Evolutionary conservation across 2,797 vertebrate species (phyloP).

Genomic region (Peromyscus melanophrys): DNA sequence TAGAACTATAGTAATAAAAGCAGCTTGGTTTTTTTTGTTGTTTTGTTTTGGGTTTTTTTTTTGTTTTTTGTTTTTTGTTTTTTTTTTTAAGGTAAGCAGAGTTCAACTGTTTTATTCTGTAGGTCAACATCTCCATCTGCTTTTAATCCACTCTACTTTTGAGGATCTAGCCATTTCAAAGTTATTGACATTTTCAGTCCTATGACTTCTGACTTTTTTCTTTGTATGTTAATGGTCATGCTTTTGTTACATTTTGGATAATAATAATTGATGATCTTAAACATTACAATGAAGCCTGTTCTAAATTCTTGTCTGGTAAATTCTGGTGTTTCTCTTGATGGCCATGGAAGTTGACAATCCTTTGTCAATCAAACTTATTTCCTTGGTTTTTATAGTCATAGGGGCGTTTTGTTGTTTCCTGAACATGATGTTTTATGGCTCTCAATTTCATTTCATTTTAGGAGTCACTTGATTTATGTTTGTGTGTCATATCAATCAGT

Average conservation of each 20-base stretch:
- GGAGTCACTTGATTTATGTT: background rate
- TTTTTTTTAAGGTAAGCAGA: too few relatives aligned
- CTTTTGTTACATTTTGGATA: background rate
- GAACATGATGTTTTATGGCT: background rate
- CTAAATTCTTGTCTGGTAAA: background rate
- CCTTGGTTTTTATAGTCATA: background rate
- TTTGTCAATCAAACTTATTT: background rate
- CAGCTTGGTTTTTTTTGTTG: too few relatives aligned
- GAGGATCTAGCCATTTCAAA: background rate
- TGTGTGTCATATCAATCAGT: background rate
- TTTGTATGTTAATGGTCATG: background rate
- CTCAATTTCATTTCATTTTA: background rate
- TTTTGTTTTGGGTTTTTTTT: too few relatives aligned
- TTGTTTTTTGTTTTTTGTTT: too few relatives aligned
- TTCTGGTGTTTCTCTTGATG: background rate
- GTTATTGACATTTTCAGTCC: background rate
- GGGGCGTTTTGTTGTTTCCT: background rate
- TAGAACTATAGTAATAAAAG: too few relatives aligned
- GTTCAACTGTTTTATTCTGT: background rate
- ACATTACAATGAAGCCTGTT: background rate
- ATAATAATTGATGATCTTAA: background rate
- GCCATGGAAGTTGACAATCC: background rate
- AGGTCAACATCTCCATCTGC: background rate
- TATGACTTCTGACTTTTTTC: background rate
- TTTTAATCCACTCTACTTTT: background rate